These are phyloP conservation scores for Andricus grossulariae DNA, from an alignment of 1,140 invertebrate genomes.

Conservation along the genomic window DNA sequence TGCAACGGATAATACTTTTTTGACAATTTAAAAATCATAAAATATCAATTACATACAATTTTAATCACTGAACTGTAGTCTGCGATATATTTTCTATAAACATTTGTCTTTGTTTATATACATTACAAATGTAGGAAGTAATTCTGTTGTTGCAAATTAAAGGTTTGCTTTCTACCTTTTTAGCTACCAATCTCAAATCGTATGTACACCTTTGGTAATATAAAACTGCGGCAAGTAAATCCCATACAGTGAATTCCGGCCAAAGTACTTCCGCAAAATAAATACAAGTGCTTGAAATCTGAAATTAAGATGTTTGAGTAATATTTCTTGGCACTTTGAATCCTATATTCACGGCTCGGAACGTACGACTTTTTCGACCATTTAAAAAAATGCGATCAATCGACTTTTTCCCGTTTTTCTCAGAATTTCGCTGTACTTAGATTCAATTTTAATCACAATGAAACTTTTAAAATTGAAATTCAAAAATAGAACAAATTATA, in stretches of 20 bases:
- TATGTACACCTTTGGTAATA: constrained; percentile 84
- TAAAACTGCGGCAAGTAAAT: constrained; percentile 89
- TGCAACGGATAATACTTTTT: no score
- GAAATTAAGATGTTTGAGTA: constrained; percentile 59
- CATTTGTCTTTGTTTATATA: constrained; percentile 58
- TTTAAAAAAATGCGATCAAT: no score
- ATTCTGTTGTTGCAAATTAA: constrained; percentile 53
- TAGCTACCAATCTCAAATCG: constrained; percentile 57
- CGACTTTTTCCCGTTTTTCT: no score
- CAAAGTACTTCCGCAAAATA: constrained; percentile 91
- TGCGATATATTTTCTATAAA: constrained; percentile 47
- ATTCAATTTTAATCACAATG: no score
- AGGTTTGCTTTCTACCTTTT: constrained; percentile 44
- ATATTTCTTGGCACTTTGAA: no score
- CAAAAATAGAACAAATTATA: no score
- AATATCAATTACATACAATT: neutral
- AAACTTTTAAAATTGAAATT: no score
- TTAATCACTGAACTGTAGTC: constrained; percentile 33
- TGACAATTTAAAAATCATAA: no score
- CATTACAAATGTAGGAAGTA: constrained; percentile 58
- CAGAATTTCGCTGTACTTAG: no score
- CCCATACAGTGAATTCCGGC: constrained; percentile 96
- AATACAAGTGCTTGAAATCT: constrained; percentile 83
- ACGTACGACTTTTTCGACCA: no score
- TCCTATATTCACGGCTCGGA: no score